These are phyloP conservation scores for Ceratoteleas bidentatus DNA, from an alignment of 1,140 invertebrate species.

Conservation along the genomic window DNA sequence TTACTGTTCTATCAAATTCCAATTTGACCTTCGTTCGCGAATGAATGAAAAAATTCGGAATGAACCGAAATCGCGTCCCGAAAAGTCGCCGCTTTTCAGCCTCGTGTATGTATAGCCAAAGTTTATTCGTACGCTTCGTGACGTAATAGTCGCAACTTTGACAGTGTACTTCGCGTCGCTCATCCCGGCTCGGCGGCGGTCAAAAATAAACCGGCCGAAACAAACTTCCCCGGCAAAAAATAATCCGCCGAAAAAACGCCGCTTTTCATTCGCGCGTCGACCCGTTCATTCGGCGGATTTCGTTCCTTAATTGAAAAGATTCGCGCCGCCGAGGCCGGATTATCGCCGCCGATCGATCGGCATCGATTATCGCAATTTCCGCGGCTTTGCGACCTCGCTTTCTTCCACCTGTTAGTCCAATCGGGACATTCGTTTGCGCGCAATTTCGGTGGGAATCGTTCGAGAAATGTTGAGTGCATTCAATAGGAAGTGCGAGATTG, in stretches of 20 bases:
- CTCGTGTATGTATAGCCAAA: slow-evolving; percentile 39
- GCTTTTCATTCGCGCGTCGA: slow-evolving; percentile 17
- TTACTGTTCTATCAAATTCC: too few species aligned
- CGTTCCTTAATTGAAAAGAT: too few species aligned
- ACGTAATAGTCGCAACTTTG: slow-evolving; percentile 63
- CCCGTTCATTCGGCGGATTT: not conserved
- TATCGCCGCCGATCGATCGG: not conserved
- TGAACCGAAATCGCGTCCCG: too few species aligned
- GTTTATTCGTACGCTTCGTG: slow-evolving; percentile 54
- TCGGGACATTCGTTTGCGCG: too few species aligned
- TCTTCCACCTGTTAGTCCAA: too few species aligned
- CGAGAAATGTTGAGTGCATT: too few species aligned
- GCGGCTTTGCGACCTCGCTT: not conserved
- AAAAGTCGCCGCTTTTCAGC: not conserved
- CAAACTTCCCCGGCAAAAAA: slow-evolving; percentile 37
- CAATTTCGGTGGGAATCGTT: too few species aligned
- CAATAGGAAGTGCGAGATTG: too few species aligned
- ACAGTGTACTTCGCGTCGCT: slow-evolving; percentile 52
- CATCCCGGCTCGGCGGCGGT: slow-evolving; percentile 30
- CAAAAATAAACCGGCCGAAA: slow-evolving; percentile 56
- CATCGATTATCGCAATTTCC: slow-evolving; percentile 10
- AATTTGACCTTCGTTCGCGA: too few species aligned
- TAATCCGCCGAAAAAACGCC: slow-evolving; percentile 36
- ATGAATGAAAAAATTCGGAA: slow-evolving; percentile 12
- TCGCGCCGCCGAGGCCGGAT: too few species aligned